These are phyloP conservation scores for Physocephala rufipes DNA, from an alignment of 2,888 invertebrate species.

Conservation along the genomic window DNA sequence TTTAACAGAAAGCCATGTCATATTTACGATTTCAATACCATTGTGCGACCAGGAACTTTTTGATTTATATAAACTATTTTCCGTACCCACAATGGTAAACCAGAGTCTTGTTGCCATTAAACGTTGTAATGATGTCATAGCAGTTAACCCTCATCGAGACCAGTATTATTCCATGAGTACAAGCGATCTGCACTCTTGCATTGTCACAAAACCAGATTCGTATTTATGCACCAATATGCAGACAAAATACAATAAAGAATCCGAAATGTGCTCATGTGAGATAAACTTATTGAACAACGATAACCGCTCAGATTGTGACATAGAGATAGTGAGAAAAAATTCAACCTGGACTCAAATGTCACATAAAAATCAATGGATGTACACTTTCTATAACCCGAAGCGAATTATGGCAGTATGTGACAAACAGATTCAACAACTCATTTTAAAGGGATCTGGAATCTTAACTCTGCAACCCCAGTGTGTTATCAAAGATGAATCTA, in stretches of 20 bases:
- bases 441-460: neutral
- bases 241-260: neutral
- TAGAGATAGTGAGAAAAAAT: slow-evolving; percentile 10
- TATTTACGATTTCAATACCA: slow-evolving; percentile 6
- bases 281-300: slow-evolving; percentile 6
- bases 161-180: slow-evolving; percentile 1
- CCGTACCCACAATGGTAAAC: slow-evolving; percentile 5
- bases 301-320: slow-evolving; percentile 11
- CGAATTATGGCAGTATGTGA: neutral
- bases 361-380: slow-evolving; percentile 11
- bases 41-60: slow-evolving; percentile 1
- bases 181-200: neutral
- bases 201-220: neutral
- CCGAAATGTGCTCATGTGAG: neutral
- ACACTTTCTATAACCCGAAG: neutral
- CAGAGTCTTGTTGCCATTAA: neutral
- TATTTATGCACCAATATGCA: neutral
- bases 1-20: neutral
- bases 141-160: neutral
- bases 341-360: slow-evolving; percentile 7
- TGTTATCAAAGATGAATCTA: neutral
- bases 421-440: slow-evolving; percentile 4
- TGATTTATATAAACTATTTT: neutral
- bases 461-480: neutral
- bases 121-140: neutral